A percentile compares a stretch with the other conserved stretches of the same genome.
Conservation (phyloP, 2,888 invertebrate genomes). For the Amiota minor region DNA sequence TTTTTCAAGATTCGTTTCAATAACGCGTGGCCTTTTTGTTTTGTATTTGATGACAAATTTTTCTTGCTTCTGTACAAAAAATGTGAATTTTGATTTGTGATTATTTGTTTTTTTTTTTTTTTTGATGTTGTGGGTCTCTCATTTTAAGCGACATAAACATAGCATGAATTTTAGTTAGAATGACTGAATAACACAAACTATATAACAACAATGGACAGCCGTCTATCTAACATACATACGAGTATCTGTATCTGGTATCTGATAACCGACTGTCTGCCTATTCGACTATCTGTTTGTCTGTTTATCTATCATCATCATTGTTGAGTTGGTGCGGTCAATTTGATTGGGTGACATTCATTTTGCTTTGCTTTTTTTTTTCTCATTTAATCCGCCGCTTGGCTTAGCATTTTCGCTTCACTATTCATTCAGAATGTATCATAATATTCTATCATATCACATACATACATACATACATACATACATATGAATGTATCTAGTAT, state of each 20-base stretch:
- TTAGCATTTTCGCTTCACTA: conserved; percentile 11
- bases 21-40: conserved; percentile 42
- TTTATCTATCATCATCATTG: neutral
- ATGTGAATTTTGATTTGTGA: conserved; percentile 1
- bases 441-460: neutral
- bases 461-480: neutral
- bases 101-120: conserved; percentile 7
- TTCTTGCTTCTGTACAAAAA: conserved; percentile 23
- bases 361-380: conserved; percentile 27
- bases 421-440: neutral
- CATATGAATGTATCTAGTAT: too few species aligned
- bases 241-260: neutral
- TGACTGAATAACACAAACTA: neutral
- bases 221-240: too few species aligned
- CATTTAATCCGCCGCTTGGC: conserved; percentile 40
- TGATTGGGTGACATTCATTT: conserved; percentile 35
- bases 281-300: too few species aligned
- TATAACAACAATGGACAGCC: neutral
- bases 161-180: neutral
- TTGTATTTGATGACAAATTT: conserved; percentile 35
- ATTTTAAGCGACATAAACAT: neutral
- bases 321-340: conserved; percentile 32
- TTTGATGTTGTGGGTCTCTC: conserved; percentile 3
- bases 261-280: neutral
- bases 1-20: conserved; percentile 47